Evolutionary conservation across 2,113 vertebrate genomes (phyloP).

Genomic region (Ornithorhynchus anatinus): DNA sequence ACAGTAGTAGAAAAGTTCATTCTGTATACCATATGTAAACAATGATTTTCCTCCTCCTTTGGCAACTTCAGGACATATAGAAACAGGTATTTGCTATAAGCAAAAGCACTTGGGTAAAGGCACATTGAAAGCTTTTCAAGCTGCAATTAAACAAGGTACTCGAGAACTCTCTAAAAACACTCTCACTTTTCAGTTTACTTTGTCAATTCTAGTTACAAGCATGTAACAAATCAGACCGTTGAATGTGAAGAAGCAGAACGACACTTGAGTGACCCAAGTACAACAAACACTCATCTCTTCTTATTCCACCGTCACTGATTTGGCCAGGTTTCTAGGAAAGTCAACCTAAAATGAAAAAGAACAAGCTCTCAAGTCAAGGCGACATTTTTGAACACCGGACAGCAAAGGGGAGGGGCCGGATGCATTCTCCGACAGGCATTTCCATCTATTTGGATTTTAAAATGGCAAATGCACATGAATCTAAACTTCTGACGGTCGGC

Average conservation of each 20-base stretch:
- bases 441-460: too few species aligned
- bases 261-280: constrained; percentile 15
- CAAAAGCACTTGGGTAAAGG: constrained; percentile 77
- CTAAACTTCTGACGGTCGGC: too few species aligned
- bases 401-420: too few species aligned
- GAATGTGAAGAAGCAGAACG: constrained; percentile 7
- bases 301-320: constrained; percentile 96
- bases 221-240: constrained; percentile 1
- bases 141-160: constrained; percentile 6
- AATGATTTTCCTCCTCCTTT: constrained; percentile 61
- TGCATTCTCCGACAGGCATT: too few species aligned
- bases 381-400: too few species aligned
- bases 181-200: constrained; percentile 18
- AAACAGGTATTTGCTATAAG: constrained; percentile 54
- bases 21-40: constrained; percentile 74
- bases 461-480: too few species aligned
- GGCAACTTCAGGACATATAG: constrained; percentile 59
- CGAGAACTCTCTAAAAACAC: background rate
- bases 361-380: constrained; percentile 29
- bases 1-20: constrained; percentile 78
- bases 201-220: constrained; percentile 10
- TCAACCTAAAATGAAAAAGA: constrained; percentile 82
- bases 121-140: constrained; percentile 66
- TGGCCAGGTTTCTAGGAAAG: constrained; percentile 95
- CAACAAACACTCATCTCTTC: constrained; percentile 7